Base-by-base conservation (phyloP, 2,113 vertebrate species). In the Tyto alba region DNA sequence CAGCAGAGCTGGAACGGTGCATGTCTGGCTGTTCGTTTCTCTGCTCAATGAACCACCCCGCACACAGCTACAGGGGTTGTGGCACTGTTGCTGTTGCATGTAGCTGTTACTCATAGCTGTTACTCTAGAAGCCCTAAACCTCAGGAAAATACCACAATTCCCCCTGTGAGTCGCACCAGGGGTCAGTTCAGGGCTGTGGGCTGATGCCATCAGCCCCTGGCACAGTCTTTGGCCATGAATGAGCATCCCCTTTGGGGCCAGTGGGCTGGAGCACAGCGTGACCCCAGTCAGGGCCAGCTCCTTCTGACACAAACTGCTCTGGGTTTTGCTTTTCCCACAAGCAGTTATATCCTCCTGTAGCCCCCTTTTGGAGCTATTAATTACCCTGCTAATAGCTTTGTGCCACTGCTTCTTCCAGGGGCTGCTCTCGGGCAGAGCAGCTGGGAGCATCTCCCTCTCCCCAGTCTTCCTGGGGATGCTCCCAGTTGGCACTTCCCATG, bases 171-270 rank as follows among this genome's bases (percentile, higher is more conserved):
- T 55, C 9, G 1, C 71, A 32, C 52, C 3, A 2, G 15, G 29
- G 62, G 41, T 36, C 78, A 82, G 34, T 17, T 83, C 36, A 47
- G 82, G 23, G 34, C 17, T 9, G 2, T 19, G 43, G 16, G 57
- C 60, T 62, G 83, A 34, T 63, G 75, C 83, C 0, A 0, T 17
- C 59, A 52, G 64, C 9, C 2, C 63, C 47, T 2, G 0, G 57
- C 29, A 72, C 72, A 68, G 73, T 66, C 68, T 52, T 29, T 66
- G 59, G 22, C 67, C 27, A 3, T 32, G 57, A 60, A 8, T 14
- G 72, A 79, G 22, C 1, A 0, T 32, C 55, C 48, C 6, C 9
- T 55, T 34, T 1, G 2, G 56, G 41, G 52, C 32, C 0, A 0
- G 16, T 32, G 69, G 41, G 27, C 63, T 66, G 73, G 36, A 62